Evolutionary conservation across 2,888 invertebrate genomes (phyloP).

Genomic region (Tenthredo livida): DNA sequence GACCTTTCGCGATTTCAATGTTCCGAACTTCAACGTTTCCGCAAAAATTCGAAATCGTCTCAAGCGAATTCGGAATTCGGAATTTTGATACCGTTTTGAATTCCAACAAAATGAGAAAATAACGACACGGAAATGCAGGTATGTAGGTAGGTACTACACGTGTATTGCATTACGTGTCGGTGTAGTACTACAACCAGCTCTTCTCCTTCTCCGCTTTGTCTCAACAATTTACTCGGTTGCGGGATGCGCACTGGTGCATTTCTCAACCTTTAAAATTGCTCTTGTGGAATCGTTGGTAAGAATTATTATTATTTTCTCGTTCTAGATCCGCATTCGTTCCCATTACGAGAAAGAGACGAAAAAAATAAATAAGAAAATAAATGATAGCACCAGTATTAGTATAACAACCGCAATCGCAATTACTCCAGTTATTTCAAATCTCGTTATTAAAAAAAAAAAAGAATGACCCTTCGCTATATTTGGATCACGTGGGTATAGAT

Average conservation of each 20-base stretch:
- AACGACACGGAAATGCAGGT: not conserved
- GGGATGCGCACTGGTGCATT: constrained; percentile 6
- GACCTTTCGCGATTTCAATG: no score
- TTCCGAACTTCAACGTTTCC: no score
- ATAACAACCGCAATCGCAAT: not conserved
- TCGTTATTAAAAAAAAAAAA: not conserved
- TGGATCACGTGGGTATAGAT: not conserved
- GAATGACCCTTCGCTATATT: not conserved
- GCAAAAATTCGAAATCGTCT: no score
- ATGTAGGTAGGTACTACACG: no score
- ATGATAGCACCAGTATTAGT: not conserved
- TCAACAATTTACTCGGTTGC: not conserved
- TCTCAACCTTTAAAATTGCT: constrained; percentile 43
- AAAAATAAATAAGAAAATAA: not conserved
- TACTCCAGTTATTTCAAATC: not conserved
- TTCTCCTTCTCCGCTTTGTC: not conserved
- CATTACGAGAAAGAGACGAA: not conserved
- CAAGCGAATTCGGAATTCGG: not conserved
- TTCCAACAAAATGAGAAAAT: not conserved
- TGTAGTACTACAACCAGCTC: not conserved
- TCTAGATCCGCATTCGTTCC: constrained; percentile 30
- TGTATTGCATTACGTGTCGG: not conserved
- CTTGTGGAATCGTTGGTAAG: not conserved
- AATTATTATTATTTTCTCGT: constrained; percentile 35
- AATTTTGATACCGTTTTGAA: no score